Evolutionary conservation across 2,888 invertebrate species (phyloP), one percentile per base, ranked within the genome.

Genomic region (Suillia variegata): DNA sequence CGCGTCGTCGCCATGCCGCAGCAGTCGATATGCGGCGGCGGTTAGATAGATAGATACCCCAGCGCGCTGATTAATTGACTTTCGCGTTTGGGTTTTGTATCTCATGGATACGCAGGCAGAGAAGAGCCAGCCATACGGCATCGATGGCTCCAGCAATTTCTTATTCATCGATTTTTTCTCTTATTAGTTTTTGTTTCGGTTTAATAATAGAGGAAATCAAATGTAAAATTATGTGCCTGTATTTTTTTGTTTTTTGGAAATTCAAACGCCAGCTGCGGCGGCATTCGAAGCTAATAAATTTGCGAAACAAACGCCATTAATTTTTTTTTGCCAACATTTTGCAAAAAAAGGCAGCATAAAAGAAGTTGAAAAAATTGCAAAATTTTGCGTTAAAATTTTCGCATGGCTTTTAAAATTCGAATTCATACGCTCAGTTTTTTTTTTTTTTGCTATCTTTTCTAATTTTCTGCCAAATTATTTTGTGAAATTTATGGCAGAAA

Each of bases 131-230:
- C n/a, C n/a, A n/a, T n/a, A n/a, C n/a, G n/a, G n/a, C n/a, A n/a
- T n/a, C n/a, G n/a, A n/a, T n/a, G n/a, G n/a, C n/a, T n/a, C n/a
- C n/a, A n/a, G n/a, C n/a, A n/a, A n/a, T n/a, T n/a, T n/a, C n/a
- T n/a, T n/a, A n/a, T n/a, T n/a, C n/a, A n/a, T n/a, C n/a, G n/a
- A n/a, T n/a, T n/a, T n/a, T n/a, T n/a, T n/a, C n/a, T n/a, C n/a
- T n/a, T n/a, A n/a, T n/a, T n/a, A n/a, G 26, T 26, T 26, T n/a
- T 26, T 26, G 38, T 38, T n/a, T 38, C 38, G 38, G 12, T 34
- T 31, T 47, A 47, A 54, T 72, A 71, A 74, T 71, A 68, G 74
- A 74, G 71, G 74, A 71, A 71, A 74, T 74, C 71, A 71, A 71
- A 71, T 74, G 71, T 68, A 68, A 74, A 71, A 68, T 71, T 69